Evolutionary conservation across 2,113 vertebrate species (phyloP).

Genomic region (Ophthalmotilapia sp.): DNA sequence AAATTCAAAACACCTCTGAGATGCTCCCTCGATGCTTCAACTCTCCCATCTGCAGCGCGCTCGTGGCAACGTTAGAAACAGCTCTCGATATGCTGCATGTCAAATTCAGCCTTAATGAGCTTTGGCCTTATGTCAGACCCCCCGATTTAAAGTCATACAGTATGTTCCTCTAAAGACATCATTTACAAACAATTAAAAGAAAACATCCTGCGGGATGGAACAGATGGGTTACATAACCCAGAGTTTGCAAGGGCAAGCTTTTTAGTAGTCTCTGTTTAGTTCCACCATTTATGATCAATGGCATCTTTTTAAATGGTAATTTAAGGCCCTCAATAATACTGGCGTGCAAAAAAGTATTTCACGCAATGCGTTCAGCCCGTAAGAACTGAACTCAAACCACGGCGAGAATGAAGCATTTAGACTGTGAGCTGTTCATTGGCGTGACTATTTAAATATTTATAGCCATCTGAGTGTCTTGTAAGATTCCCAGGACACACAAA

Average conservation of each 20-base stretch:
- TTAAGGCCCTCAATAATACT: neutral
- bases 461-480: neutral
- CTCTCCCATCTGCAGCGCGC: conserved; percentile 8
- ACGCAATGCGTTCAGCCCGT: neutral
- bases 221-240: conserved; percentile 29
- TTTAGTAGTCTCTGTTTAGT: neutral
- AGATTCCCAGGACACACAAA: neutral
- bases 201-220: conserved; percentile 9
- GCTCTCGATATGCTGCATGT: conserved; percentile 15
- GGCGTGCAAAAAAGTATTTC: neutral
- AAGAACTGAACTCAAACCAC: neutral
- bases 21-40: neutral
- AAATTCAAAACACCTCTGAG: neutral
- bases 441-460: neutral
- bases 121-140: conserved; percentile 23
- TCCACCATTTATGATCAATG: conserved; percentile 4
- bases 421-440: neutral
- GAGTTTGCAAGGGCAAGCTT: neutral
- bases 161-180: conserved; percentile 5
- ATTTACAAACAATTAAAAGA: conserved; percentile 28
- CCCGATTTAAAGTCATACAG: conserved; percentile 7
- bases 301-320: conserved; percentile 10
- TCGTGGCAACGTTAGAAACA: neutral
- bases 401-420: neutral
- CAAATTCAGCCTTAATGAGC: conserved; percentile 25